Conservation (phyloP, 2,797 vertebrate genomes). For the Manis javanica region DNA sequence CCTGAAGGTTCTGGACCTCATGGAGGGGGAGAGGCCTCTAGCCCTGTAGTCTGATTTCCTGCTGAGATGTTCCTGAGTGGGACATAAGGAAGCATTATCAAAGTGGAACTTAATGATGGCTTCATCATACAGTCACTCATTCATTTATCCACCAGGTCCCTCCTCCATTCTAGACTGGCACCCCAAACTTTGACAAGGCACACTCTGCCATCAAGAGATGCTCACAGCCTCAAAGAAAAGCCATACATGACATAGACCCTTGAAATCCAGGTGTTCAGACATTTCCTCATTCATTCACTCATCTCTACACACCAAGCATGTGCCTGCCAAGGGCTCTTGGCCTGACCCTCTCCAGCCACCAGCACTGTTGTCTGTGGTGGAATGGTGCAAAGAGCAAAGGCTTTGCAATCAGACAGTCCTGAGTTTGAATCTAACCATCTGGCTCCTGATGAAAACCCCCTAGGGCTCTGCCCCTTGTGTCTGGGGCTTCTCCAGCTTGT, state of each 20-base stretch:
- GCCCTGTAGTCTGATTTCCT: not conserved
- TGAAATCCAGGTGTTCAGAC: not conserved
- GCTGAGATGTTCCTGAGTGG: not conserved
- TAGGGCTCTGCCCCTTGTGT: not conserved
- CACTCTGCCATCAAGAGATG: not conserved
- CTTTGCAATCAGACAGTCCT: not conserved
- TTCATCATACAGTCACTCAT: not conserved
- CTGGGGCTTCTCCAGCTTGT: conserved; percentile 42
- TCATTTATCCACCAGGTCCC: not conserved
- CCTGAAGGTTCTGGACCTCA: not conserved
- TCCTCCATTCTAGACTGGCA: not conserved
- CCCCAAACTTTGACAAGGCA: not conserved
- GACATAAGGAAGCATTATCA: not conserved
- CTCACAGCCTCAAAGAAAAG: not conserved
- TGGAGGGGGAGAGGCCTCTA: not conserved
- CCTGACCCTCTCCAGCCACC: not conserved
- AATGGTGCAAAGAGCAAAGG: not conserved
- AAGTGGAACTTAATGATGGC: not conserved
- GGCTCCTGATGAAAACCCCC: not conserved
- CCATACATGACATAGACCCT: not conserved
- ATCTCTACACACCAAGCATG: too few relatives aligned
- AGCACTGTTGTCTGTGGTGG: not conserved
- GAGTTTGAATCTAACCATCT: not conserved
- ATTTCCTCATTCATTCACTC: too few relatives aligned
- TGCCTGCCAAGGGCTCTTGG: not conserved